Percentiles rank a stretch among this genome's conserved stretches.
Evolutionary conservation across 2,888 invertebrate genomes (phyloP).

Genomic region (Phalangium opilio): DNA sequence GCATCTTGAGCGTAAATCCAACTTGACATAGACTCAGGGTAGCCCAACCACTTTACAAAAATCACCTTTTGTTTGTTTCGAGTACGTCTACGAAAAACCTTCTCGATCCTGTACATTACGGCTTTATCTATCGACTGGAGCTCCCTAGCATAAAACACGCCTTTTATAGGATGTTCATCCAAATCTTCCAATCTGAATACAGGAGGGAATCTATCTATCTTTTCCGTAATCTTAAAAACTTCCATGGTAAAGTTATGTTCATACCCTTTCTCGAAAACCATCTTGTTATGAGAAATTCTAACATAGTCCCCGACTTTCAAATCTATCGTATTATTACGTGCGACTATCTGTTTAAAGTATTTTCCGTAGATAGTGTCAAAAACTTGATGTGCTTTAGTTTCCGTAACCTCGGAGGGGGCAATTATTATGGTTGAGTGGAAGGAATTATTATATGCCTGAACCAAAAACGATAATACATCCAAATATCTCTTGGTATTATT

Average conservation of each 20-base stretch:
- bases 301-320: slow-evolving; percentile 3
- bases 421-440: slow-evolving; percentile 3
- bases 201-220: neutral
- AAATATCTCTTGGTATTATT: slow-evolving; percentile 4
- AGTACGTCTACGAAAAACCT: slow-evolving; percentile 3
- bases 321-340: neutral
- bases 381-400: neutral
- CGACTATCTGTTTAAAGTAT: neutral
- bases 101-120: slow-evolving; percentile 6
- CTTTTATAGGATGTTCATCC: slow-evolving; percentile 1
- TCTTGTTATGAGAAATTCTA: slow-evolving; percentile 5
- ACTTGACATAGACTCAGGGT: slow-evolving; percentile 1
- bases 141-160: slow-evolving; percentile 6
- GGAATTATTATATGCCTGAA: slow-evolving; percentile 11
- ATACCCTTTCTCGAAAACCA: slow-evolving; percentile 9
- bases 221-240: slow-evolving; percentile 2
- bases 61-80: slow-evolving; percentile 1
- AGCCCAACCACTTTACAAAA: slow-evolving; percentile 11
- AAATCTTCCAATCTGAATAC: slow-evolving; percentile 5
- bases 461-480: slow-evolving; percentile 4
- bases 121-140: slow-evolving; percentile 8
- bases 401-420: slow-evolving; percentile 2
- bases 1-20: slow-evolving; percentile 6
- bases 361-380: slow-evolving; percentile 8
- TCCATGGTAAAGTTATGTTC: slow-evolving; percentile 9